A percentile compares a stretch with the other conserved stretches of the same genome.
These are phyloP conservation scores for Spea bombifrons DNA, from an alignment of 2,113 vertebrate genomes.

Conservation along the genomic window DNA sequence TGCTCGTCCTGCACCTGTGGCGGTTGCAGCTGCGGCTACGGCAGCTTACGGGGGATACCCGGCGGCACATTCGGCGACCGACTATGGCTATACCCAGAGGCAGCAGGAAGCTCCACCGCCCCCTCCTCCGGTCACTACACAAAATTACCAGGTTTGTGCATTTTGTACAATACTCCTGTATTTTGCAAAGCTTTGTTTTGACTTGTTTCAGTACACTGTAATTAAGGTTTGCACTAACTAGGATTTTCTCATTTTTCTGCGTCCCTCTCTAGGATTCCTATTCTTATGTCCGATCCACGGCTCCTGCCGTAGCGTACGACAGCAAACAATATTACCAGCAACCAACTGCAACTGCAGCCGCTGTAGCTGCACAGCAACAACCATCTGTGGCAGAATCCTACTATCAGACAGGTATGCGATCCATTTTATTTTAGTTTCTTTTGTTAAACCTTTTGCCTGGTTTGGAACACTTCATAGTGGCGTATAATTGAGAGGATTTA, in stretches of 20 bases:
- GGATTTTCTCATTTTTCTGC: constrained; percentile 18
- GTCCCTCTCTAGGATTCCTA: constrained; percentile 81
- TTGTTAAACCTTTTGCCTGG: not conserved
- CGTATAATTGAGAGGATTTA: too few species aligned
- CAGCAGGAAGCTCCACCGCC: constrained; percentile 94
- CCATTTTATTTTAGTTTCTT: not conserved
- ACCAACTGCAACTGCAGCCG: constrained; percentile 80
- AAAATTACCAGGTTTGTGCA: constrained; percentile 89
- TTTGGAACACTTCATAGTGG: too few species aligned
- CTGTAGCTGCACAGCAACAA: constrained; percentile 86
- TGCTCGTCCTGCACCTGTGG: constrained; percentile 86
- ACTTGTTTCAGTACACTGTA: not conserved
- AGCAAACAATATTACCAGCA: constrained; percentile 98
- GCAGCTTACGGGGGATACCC: constrained; percentile 93
- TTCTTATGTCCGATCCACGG: constrained; percentile 90
- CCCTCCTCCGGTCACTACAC: constrained; percentile 91
- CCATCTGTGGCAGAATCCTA: constrained; percentile 93
- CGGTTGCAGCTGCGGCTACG: constrained; percentile 85
- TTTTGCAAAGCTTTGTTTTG: not conserved
- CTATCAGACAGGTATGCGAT: constrained; percentile 86
- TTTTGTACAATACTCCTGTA: too few species aligned
- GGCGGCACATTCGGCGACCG: constrained; percentile 82
- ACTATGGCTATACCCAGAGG: constrained; percentile 91
- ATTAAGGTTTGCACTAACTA: not conserved
- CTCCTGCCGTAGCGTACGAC: constrained; percentile 89